A percentile compares a stretch with the other conserved stretches of the same genome.
phyloP scores from a whole-genome alignment of 2,888 invertebrate genomes.

The Nomada goodeniana region DNA sequence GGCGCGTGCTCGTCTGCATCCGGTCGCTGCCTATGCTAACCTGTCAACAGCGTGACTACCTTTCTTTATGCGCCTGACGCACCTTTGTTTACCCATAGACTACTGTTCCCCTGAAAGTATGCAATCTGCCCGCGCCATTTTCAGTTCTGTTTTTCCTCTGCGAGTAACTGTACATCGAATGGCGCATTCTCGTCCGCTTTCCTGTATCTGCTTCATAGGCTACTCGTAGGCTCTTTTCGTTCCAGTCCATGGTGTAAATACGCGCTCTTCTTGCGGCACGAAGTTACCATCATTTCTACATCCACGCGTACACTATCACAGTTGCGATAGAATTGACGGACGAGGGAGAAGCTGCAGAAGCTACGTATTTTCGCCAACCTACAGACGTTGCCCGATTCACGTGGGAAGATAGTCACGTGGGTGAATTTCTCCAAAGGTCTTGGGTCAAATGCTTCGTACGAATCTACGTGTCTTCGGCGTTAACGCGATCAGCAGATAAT shows the following conservation, averaged over 20 bases:
- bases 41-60: conserved; percentile 22
- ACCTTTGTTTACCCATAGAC: conserved; percentile 35
- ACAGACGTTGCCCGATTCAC: conserved; percentile 47
- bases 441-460: conserved; percentile 46
- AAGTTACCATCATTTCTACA: not conserved
- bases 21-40: conserved; percentile 56
- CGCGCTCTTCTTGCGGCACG: not conserved
- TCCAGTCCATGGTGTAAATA: not conserved
- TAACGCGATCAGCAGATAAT: conserved; percentile 41
- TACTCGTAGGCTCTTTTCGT: not conserved
- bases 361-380: conserved; percentile 44
- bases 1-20: conserved; percentile 78
- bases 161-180: not conserved
- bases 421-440: conserved; percentile 69
- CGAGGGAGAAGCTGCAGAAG: conserved; percentile 19
- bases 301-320: not conserved
- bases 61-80: conserved; percentile 21
- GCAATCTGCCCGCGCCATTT: not conserved
- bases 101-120: not conserved
- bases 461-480: conserved; percentile 40
- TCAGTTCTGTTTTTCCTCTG: not conserved
- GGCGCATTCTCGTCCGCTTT: not conserved
- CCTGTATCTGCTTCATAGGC: not conserved
- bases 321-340: conserved; percentile 20
- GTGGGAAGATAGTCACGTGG: conserved; percentile 68